A percentile compares a stretch with the other conserved stretches of the same genome.
Evolutionary conservation across 2,797 vertebrate genomes (phyloP).

Genomic region (Erpetoichthys calabaricus): DNA sequence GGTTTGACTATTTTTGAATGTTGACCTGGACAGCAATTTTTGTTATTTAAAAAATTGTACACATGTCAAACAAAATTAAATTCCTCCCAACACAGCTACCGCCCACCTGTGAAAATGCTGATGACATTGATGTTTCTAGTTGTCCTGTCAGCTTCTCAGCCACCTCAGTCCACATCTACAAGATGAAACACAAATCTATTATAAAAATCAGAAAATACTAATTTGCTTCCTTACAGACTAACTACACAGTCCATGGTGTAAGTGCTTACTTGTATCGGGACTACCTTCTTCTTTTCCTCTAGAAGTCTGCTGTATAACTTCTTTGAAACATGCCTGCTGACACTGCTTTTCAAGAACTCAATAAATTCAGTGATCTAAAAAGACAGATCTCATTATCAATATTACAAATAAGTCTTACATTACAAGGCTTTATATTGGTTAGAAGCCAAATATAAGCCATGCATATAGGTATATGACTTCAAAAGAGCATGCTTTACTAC

Average conservation of each 20-base stretch:
- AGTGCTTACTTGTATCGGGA: slow-evolving; percentile 20
- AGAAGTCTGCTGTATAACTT: slow-evolving; percentile 17
- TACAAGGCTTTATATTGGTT: too few species aligned
- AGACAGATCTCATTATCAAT: not conserved
- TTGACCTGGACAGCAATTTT: too few species aligned
- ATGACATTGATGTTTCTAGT: slow-evolving; percentile 24
- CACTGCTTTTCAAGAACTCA: slow-evolving; percentile 28
- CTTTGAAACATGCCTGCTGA: slow-evolving; percentile 13
- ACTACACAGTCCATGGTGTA: not conserved
- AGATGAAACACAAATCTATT: not conserved
- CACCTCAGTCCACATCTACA: slow-evolving; percentile 38
- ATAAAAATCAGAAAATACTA: not conserved
- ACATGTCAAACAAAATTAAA: too few species aligned
- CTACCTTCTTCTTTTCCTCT: slow-evolving; percentile 18
- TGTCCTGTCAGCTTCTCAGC: slow-evolving; percentile 29
- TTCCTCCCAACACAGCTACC: not conserved
- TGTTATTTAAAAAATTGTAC: too few species aligned
- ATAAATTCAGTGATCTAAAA: slow-evolving; percentile 32
- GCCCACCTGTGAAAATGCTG: slow-evolving; percentile 44
- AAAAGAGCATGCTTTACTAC: too few species aligned
- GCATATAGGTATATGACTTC: too few species aligned
- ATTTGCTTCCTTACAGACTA: not conserved
- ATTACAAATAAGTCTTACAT: too few species aligned
- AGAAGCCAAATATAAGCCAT: too few species aligned
- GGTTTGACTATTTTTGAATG: too few species aligned